Conservation (phyloP, 2,888 invertebrate species). For the Synanthedon vespiformis region DNA sequence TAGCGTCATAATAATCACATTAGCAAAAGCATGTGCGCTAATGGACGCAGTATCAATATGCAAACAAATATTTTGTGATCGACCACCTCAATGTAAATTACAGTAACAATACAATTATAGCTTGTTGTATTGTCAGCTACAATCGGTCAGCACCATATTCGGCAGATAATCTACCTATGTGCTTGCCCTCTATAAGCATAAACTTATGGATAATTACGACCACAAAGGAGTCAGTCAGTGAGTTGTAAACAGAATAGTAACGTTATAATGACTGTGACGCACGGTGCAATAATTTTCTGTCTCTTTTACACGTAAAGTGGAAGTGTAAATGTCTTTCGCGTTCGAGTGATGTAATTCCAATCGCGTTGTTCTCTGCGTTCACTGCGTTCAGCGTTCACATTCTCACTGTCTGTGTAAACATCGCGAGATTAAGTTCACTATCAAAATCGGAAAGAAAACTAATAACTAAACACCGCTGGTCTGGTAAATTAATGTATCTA, state of each 20-base stretch:
- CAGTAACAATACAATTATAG: no score
- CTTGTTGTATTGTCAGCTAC: no score
- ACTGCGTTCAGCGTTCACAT: constrained; percentile 27
- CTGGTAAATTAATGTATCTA: no score
- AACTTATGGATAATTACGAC: no score
- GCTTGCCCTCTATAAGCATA: neutral
- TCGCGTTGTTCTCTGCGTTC: constrained; percentile 16
- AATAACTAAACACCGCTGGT: no score
- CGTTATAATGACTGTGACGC: constrained; percentile 17
- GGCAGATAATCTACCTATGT: constrained; percentile 1
- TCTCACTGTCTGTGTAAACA: constrained; percentile 44
- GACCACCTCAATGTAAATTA: no score
- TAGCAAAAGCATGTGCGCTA: no score
- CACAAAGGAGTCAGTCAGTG: neutral
- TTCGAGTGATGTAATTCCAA: constrained; percentile 28
- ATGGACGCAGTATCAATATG: no score
- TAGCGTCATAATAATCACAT: no score
- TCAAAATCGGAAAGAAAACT: no score
- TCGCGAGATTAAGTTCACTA: constrained; percentile 25
- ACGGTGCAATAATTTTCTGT: constrained; percentile 17
- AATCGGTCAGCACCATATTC: neutral
- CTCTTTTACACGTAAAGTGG: constrained; percentile 8
- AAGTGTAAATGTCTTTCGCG: constrained; percentile 15
- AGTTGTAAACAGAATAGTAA: constrained; percentile 31
- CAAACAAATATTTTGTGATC: no score